Evolutionary conservation across 2,888 invertebrate genomes (phyloP), one percentile per base, ranked within the genome.

Genomic region (Rhaphigaster nebulosa): DNA sequence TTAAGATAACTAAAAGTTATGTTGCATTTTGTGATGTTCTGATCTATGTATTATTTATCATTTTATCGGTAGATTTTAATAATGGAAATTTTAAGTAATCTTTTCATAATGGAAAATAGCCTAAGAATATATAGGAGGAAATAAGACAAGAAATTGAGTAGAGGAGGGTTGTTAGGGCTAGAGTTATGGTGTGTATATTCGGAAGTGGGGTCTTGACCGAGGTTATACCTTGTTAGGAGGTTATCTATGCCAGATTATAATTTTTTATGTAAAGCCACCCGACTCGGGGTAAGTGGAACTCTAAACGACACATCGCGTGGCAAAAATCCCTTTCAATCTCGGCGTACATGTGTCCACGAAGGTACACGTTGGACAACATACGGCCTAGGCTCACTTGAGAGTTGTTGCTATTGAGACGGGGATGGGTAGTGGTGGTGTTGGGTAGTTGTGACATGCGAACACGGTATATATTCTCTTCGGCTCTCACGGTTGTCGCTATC

Each of bases 281-380:
- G 45, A 6, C 26, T n/a, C 41, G 20, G 45, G 45, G 84, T 84
- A 84, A 84, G 45, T 84, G 84, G 84, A n/a, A 84, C 84, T 84
- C 41, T 50, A 50, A 84, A 84, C 84, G 84, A 84, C 84, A 84
- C 45, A 84, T 84, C 84, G 84, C 84, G 84, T 84, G 84, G 84
- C 45, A 50, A 84, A 84, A 84, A 84, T 84, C 84, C 45, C 45
- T 84, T 50, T n/a, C 84, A 45, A 45, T 45, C 84, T 50, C 45
- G 4, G n/a, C 15, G 70, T 76, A 76, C 70, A 76, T 76, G 70
- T 76, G 70, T 76, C 70, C 84, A n/a, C 84, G 13, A 6, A 76
- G 84, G 84, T 50, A 84, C 84, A 45, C n/a, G n/a, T n/a, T n/a
- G 8, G n/a, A 4, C 41, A 29, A 65, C 15, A 34, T 34, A 65